Evolutionary conservation across 1,140 invertebrate species (phyloP), one percentile per base, ranked within the genome.

Genomic region (Condylostylus longicornis): DNA sequence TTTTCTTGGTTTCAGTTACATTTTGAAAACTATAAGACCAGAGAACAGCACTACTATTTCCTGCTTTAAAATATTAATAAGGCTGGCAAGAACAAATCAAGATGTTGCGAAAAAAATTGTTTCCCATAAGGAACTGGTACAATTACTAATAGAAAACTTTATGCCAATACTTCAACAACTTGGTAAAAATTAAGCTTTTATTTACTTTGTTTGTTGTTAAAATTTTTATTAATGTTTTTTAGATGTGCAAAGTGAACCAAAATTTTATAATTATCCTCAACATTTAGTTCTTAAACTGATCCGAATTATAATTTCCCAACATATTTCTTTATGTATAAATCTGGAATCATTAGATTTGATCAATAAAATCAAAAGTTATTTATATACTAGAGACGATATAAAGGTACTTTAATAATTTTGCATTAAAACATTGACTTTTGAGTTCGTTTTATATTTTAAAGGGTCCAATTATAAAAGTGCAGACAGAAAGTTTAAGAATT

Each of bases 41-140:
- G 65, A 72, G 33, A 66, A 73, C 22, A 67, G 71, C 48, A 75
- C 70, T 42, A 68, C 80, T 2, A 69, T 71, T 20, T 73, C 72
- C 44, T 72, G 71, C 18, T 50, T 84, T 29, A 77, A 83, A 63
- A 72, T 81, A 45, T 59, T 84, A 20, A 77, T 69, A 28, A 67
- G 79, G 40, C 57, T 85, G 12, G 64, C 69, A 2, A 69, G 79
- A 54, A 72, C 80, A 52, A 79, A 74, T 6, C 49, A 61, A n/a
- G 68, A 73, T 47, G 67, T 66, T 32, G 64, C 71, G 4, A 51
- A 63, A 7, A 70, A 66, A 50, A 68, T 83, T 29, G 59, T 70
- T 9, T 53, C 65, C 18, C 67, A 64, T 34, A 64, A 68, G 4
- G 52, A 69, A 46, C 61, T 82, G 3, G 59, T 82, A 23, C 50